Percentiles rank a stretch among this genome's conserved stretches.
These are phyloP conservation scores for Stomatorhinus ivindoensis DNA, from an alignment of 2,113 vertebrate genomes.

Conservation along the genomic window DNA sequence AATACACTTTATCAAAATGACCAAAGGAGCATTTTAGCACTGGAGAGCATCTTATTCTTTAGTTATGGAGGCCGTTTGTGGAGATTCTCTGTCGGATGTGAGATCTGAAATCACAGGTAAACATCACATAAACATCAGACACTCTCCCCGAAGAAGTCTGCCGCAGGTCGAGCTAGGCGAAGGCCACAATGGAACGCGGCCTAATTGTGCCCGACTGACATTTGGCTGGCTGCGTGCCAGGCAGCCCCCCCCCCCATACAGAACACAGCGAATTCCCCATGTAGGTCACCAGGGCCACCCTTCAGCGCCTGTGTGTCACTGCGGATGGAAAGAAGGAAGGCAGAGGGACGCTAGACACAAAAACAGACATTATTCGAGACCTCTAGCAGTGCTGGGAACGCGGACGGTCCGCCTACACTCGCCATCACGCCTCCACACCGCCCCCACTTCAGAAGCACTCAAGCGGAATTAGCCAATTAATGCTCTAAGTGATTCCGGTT, in stretches of 20 bases:
- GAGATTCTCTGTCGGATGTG: neutral
- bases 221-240: neutral
- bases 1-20: neutral
- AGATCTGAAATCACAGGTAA: neutral
- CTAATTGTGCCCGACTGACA: neutral
- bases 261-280: neutral
- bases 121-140: neutral
- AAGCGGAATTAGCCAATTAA: constrained; percentile 14
- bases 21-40: neutral
- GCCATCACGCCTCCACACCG: neutral
- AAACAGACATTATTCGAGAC: neutral
- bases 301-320: neutral
- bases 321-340: neutral
- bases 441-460: neutral
- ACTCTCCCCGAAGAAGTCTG: neutral
- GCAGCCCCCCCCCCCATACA: neutral
- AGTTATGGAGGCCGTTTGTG: neutral
- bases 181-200: neutral
- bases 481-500: neutral
- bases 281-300: neutral
- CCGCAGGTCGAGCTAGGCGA: neutral
- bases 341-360: neutral
- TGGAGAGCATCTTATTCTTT: neutral
- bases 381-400: neutral
- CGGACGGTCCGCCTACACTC: neutral